A percentile compares a stretch with the other conserved stretches of the same genome.
Conservation (phyloP, 2,113 vertebrate species). For the Camarhynchus parvulus region DNA sequence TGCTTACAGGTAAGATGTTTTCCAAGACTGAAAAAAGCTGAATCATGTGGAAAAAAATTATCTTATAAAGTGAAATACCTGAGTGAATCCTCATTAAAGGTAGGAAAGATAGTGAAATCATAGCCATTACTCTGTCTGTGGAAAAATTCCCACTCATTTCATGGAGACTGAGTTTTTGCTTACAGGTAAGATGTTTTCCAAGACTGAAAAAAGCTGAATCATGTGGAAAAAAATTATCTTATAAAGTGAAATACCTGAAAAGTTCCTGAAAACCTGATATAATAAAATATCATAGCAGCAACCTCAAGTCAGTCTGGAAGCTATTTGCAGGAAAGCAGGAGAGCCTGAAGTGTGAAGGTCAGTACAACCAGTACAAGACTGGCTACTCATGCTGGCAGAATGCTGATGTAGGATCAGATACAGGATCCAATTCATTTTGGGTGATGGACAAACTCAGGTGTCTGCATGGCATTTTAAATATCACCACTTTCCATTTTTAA, state of each 20-base stretch:
- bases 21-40: not conserved
- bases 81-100: not conserved
- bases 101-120: not conserved
- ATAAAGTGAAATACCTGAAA: not conserved
- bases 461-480: not conserved
- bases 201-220: not conserved
- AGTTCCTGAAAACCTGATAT: not conserved
- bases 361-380: not conserved
- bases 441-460: not conserved
- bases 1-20: not conserved
- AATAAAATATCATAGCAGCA: not conserved
- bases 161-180: not conserved
- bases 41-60: not conserved
- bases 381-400: not conserved
- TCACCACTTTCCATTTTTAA: not conserved
- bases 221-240: not conserved
- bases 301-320: not conserved
- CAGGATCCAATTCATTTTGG: not conserved
- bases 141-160: not conserved
- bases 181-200: not conserved
- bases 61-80: too few species aligned
- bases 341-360: not conserved
- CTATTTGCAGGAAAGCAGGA: not conserved
- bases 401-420: not conserved
- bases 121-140: not conserved